Percentiles rank a stretch among this genome's conserved stretches.
These are phyloP conservation scores for Dendrolimus kikuchii DNA, from an alignment of 1,140 invertebrate genomes.

Conservation along the genomic window DNA sequence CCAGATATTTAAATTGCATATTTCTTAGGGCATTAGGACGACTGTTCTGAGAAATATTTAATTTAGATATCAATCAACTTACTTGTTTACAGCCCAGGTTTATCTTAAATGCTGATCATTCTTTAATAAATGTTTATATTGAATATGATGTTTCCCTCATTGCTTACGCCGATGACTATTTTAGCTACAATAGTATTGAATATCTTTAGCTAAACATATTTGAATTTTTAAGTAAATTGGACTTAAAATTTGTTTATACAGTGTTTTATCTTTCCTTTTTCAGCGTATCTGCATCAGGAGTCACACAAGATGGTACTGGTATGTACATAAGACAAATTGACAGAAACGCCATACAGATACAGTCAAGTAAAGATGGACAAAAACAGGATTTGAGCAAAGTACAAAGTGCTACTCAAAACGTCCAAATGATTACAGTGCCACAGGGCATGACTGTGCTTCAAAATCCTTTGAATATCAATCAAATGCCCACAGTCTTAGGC, in stretches of 20 bases:
- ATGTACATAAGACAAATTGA: conserved; percentile 64
- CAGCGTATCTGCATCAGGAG: conserved; percentile 46
- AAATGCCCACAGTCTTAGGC: conserved; percentile 54
- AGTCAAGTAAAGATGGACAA: conserved; percentile 48
- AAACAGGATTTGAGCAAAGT: conserved; percentile 57
- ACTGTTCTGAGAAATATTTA: too few species aligned
- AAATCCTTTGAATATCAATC: conserved; percentile 55
- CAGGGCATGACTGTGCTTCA: conserved; percentile 62
- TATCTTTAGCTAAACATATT: too few species aligned
- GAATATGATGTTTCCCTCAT: too few species aligned
- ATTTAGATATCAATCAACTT: too few species aligned
- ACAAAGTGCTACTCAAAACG: conserved; percentile 50
- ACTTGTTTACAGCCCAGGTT: too few species aligned
- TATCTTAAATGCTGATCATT: too few species aligned
- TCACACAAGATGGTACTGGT: conserved; percentile 46
- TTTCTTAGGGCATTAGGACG: too few species aligned
- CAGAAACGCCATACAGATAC: conserved; percentile 57
- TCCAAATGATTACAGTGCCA: conserved; percentile 64
- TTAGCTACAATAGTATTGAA: too few species aligned
- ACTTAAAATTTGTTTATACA: conserved; percentile 1
- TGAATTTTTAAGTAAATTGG: too few species aligned
- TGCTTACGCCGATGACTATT: too few species aligned
- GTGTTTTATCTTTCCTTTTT: conserved; percentile 11
- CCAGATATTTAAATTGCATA: too few species aligned
- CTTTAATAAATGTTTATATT: too few species aligned